Evolutionary conservation across 2,888 invertebrate species (phyloP).

Genomic region (Dioctria linearis): DNA sequence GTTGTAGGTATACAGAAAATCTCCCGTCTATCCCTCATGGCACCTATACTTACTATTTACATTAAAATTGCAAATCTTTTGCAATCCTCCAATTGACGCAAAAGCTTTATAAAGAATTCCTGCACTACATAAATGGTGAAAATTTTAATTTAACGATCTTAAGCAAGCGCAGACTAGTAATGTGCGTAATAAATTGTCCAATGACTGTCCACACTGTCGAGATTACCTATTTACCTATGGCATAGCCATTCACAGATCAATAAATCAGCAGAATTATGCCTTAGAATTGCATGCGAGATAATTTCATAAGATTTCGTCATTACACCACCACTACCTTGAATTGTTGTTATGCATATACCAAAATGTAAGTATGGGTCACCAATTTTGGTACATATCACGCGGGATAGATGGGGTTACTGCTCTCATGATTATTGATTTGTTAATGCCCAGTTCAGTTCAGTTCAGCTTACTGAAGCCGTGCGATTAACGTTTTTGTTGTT

Average conservation of each 20-base stretch:
- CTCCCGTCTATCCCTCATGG: background rate
- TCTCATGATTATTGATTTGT: background rate
- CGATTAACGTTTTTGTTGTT: background rate
- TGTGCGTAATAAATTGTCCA: conserved; percentile 46
- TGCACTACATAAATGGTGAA: conserved; percentile 38
- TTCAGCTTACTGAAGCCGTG: background rate
- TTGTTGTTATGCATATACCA: too few relatives aligned
- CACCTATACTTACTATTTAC: background rate
- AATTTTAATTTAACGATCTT: conserved; percentile 45
- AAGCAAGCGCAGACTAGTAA: conserved; percentile 19
- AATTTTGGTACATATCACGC: conserved; percentile 13
- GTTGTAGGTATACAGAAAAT: too few relatives aligned
- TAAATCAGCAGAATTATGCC: conserved; percentile 49
- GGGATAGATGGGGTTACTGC: conserved; percentile 5
- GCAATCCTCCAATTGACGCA: background rate
- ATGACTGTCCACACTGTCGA: conserved; percentile 31
- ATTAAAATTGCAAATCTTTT: background rate
- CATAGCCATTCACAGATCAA: conserved; percentile 22
- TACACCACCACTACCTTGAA: background rate
- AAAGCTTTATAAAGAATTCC: conserved; percentile 41
- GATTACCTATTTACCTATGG: conserved; percentile 30
- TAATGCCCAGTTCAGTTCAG: conserved; percentile 27
- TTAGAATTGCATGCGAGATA: conserved; percentile 35
- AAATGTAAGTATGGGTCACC: background rate
- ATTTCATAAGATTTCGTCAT: conserved; percentile 39